Conservation (phyloP, 1,140 invertebrate genomes). For the Lordiphosa stackelbergi region DNA sequence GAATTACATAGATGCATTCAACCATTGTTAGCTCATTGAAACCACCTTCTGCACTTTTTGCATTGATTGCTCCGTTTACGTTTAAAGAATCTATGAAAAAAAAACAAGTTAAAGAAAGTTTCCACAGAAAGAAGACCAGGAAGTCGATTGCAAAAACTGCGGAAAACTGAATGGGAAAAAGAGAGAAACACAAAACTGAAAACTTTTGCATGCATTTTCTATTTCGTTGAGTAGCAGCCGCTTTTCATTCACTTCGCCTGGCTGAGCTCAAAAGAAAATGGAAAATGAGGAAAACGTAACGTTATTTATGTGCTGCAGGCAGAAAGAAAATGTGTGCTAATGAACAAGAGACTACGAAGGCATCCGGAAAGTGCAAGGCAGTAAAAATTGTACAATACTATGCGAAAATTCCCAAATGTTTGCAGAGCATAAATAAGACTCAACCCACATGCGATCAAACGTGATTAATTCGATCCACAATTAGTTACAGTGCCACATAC, state of each 20-base stretch:
- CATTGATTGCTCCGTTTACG: no score
- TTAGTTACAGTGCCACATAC: slow-evolving; percentile 20
- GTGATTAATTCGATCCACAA: slow-evolving; percentile 31
- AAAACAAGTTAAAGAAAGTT: slow-evolving; percentile 54
- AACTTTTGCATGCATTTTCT: slow-evolving; percentile 56
- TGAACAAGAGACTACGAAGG: slow-evolving; percentile 44
- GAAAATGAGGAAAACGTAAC: slow-evolving; percentile 59
- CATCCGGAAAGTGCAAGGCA: slow-evolving; percentile 56
- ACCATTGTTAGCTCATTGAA: no score
- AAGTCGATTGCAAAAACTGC: slow-evolving; percentile 40
- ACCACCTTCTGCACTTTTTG: no score
- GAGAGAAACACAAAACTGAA: slow-evolving; percentile 8
- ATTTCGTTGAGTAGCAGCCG: slow-evolving; percentile 43
- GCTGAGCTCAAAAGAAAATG: slow-evolving; percentile 13
- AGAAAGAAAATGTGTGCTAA: slow-evolving; percentile 58
- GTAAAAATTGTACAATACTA: slow-evolving; percentile 20
- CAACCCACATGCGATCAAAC: slow-evolving; percentile 28
- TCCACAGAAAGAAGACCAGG: slow-evolving; percentile 51
- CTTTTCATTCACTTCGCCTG: slow-evolving; percentile 31
- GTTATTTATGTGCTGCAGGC: slow-evolving; percentile 53
- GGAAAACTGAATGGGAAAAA: slow-evolving; percentile 54
- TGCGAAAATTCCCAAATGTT: slow-evolving; percentile 6
- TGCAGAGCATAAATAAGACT: background rate
- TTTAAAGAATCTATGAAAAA: no score
- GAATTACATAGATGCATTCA: no score